Percentiles rank a stretch among this genome's conserved stretches.
Evolutionary conservation across 2,797 vertebrate genomes (phyloP).

Genomic region (Mus caroli): DNA sequence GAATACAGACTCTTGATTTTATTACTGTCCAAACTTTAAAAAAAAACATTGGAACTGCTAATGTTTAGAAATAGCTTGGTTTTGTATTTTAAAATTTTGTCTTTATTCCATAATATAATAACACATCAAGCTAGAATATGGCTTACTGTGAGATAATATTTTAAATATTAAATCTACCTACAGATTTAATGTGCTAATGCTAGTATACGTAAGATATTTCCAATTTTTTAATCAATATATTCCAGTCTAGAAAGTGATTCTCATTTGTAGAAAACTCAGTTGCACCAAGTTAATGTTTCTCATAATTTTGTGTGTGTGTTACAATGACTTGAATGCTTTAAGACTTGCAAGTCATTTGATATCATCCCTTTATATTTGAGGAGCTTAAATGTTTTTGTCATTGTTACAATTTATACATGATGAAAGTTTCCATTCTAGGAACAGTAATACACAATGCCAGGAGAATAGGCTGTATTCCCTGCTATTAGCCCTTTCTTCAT

Average conservation of each 20-base stretch:
- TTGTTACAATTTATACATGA: conserved; percentile 70
- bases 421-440: conserved; percentile 73
- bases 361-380: conserved; percentile 41
- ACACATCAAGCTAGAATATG: not conserved
- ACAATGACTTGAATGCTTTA: not conserved
- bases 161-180: not conserved
- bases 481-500: not conserved
- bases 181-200: not conserved
- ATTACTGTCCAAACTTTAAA: not conserved
- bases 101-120: conserved; percentile 1
- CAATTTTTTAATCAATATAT: not conserved
- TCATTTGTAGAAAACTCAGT: conserved; percentile 43
- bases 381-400: conserved; percentile 63
- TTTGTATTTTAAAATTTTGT: not conserved
- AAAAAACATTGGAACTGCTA: not conserved
- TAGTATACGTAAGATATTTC: not conserved
- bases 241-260: conserved; percentile 20
- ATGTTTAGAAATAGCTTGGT: not conserved
- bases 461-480: not conserved
- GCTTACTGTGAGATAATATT: not conserved
- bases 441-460: conserved; percentile 13
- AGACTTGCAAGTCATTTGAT: conserved; percentile 32
- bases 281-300: not conserved
- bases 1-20: not conserved
- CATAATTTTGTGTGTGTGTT: conserved; percentile 15